Evolutionary conservation across 1,140 invertebrate genomes (phyloP).

Genomic region (Zaprionus camerounensis): DNA sequence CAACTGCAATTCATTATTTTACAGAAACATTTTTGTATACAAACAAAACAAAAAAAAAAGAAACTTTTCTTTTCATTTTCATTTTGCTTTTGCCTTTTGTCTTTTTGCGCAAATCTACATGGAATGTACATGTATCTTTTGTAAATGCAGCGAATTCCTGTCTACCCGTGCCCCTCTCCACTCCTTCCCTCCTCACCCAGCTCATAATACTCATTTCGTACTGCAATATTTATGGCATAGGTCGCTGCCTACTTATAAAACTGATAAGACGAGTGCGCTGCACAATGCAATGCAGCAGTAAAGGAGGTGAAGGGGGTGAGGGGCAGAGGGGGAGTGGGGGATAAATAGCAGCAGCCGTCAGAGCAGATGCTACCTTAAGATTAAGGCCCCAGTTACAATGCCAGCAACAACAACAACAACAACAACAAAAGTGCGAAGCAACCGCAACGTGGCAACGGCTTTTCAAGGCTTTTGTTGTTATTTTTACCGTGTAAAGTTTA

Average conservation of each 20-base stretch:
- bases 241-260: slow-evolving; percentile 50
- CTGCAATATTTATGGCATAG: slow-evolving; percentile 51
- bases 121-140: slow-evolving; percentile 1
- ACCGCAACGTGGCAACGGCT: slow-evolving; percentile 37
- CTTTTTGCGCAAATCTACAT: background rate
- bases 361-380: slow-evolving; percentile 77
- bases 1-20: background rate
- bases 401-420: slow-evolving; percentile 18
- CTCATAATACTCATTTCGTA: slow-evolving; percentile 28
- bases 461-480: slow-evolving; percentile 69
- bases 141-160: background rate
- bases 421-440: background rate
- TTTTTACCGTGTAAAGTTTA: slow-evolving; percentile 58
- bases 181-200: too few species aligned
- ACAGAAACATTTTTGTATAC: background rate
- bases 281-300: slow-evolving; percentile 35
- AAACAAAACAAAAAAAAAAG: background rate
- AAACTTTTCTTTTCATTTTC: slow-evolving; percentile 18
- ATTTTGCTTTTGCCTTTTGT: background rate
- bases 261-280: slow-evolving; percentile 42
- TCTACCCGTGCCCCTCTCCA: background rate
- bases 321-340: background rate
- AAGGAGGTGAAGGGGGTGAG: background rate
- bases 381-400: slow-evolving; percentile 63
- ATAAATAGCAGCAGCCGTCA: slow-evolving; percentile 47